These are phyloP conservation scores for Parasteatoda lunata DNA, from an alignment of 2,888 invertebrate species.

Conservation along the genomic window DNA sequence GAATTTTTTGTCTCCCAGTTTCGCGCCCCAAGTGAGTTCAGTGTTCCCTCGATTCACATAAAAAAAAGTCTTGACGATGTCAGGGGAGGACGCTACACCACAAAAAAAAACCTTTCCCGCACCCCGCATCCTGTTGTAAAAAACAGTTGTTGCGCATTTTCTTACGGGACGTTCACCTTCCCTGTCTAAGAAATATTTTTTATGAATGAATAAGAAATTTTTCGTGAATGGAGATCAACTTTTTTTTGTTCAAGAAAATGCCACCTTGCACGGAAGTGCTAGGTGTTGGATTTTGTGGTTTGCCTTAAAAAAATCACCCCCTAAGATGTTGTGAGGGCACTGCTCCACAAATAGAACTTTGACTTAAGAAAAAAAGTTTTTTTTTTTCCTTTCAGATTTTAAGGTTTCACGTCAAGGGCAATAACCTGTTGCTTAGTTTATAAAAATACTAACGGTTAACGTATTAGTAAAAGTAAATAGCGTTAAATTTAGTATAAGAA, in stretches of 20 bases:
- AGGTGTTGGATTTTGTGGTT: slow-evolving; percentile 15
- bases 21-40: background rate
- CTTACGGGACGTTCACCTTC: slow-evolving; percentile 42
- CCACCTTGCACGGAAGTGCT: background rate
- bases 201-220: slow-evolving; percentile 1
- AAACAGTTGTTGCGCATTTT: slow-evolving; percentile 1
- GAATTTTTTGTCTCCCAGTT: background rate
- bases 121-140: slow-evolving; percentile 1
- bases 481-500: no score
- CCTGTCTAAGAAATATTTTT: slow-evolving; percentile 5
- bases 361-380: background rate
- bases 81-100: background rate
- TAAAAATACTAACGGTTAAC: no score
- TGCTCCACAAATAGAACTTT: background rate
- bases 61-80: background rate
- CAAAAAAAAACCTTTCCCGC: slow-evolving; percentile 3
- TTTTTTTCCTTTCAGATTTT: background rate
- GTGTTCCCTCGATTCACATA: background rate
- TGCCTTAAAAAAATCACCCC: background rate
- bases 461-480: no score
- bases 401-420: background rate
- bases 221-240: background rate
- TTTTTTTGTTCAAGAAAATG: background rate
- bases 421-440: background rate
- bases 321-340: background rate